phyloP scores from a whole-genome alignment of 2,113 vertebrate genomes.

The Pluvianellus socialis region DNA sequence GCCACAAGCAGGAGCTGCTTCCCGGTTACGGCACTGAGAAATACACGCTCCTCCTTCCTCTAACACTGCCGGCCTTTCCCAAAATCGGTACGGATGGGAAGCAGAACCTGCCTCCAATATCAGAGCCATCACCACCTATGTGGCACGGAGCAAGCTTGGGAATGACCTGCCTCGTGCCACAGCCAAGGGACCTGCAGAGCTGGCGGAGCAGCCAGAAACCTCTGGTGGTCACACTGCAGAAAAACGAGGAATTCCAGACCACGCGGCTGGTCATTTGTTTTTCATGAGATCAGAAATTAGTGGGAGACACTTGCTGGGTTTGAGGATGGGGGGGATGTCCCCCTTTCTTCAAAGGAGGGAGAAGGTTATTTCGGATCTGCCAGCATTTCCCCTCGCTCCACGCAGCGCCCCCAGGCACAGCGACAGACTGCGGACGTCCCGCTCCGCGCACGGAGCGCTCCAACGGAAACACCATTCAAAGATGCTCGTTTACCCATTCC shows the following conservation, averaged over 20 bases:
- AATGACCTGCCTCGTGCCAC: background rate
- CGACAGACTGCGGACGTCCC: fast-evolving
- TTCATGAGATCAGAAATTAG: background rate
- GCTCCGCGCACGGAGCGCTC: background rate
- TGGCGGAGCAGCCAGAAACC: background rate
- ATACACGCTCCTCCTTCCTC: background rate
- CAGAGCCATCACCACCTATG: fast-evolving
- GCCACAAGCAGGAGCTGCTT: background rate
- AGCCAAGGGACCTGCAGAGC: background rate
- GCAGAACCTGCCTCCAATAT: background rate
- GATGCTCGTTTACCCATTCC: background rate
- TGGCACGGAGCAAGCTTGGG: background rate
- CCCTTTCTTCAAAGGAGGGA: background rate
- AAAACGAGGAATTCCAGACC: background rate
- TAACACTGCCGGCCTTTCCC: background rate
- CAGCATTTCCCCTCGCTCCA: background rate
- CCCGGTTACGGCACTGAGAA: background rate
- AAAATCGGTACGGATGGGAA: background rate
- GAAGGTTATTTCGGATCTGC: background rate
- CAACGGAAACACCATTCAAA: background rate
- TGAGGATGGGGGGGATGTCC: too few relatives aligned
- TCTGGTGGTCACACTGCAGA: background rate
- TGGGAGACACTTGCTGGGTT: background rate
- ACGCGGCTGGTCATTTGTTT: background rate
- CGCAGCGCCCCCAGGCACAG: background rate